Evolutionary conservation across 1,140 invertebrate genomes (phyloP).

Genomic region (Cherax quadricarinatus): DNA sequence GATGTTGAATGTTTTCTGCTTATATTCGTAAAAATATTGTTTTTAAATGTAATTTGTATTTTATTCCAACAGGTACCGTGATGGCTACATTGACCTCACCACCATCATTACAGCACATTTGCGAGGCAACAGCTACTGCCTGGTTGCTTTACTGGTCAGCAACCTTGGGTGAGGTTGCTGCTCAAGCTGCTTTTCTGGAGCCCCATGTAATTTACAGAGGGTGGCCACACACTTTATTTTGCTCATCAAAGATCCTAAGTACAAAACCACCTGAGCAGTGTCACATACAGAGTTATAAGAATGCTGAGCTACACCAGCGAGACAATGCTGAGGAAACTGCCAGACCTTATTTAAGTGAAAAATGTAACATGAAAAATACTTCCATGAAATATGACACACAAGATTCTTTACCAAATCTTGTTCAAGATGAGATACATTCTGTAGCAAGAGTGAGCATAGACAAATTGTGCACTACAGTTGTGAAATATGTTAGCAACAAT

Average conservation of each 20-base stretch:
- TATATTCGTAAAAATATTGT: not conserved
- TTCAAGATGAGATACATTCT: not conserved
- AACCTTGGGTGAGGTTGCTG: slow-evolving; percentile 15
- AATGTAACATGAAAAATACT: not conserved
- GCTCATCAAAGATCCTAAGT: not conserved
- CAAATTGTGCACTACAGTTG: not conserved
- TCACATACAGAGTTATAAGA: too few species aligned
- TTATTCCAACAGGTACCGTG: not conserved
- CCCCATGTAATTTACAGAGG: not conserved
- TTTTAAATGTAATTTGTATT: not conserved
- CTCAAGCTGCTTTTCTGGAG: not conserved
- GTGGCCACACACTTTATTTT: not conserved
- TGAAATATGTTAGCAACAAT: not conserved
- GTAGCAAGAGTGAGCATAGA: not conserved
- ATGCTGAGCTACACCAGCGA: not conserved
- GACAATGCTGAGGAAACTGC: not conserved
- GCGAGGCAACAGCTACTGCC: slow-evolving; percentile 14
- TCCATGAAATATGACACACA: not conserved
- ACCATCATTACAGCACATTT: slow-evolving; percentile 29
- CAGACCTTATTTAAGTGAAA: not conserved
- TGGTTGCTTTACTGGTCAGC: slow-evolving; percentile 45
- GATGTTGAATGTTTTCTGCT: too few species aligned
- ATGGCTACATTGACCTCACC: slow-evolving; percentile 28
- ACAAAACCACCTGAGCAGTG: not conserved
- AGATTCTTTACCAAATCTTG: not conserved